These are phyloP conservation scores for Neelides folsomi DNA, from an alignment of 2,888 invertebrate genomes.

Conservation along the genomic window DNA sequence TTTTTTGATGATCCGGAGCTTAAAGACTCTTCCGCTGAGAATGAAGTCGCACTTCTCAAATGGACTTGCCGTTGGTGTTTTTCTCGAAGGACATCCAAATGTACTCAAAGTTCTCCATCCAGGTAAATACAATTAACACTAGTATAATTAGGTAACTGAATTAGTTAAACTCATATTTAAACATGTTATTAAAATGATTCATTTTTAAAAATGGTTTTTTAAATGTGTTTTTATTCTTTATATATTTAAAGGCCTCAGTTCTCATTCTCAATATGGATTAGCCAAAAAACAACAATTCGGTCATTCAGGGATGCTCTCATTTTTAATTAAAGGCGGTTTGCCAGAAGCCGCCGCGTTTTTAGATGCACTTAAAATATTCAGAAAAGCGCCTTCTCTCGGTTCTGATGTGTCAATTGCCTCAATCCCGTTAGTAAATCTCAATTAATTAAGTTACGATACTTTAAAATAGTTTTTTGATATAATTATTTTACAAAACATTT, in stretches of 20 bases:
- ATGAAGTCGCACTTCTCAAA: slow-evolving; percentile 82
- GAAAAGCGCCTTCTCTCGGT: slow-evolving; percentile 83
- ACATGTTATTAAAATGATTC: no score
- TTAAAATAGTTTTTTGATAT: no score
- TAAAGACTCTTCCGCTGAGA: slow-evolving; percentile 81
- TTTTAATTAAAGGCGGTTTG: slow-evolving; percentile 67
- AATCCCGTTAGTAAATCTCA: slow-evolving; percentile 30
- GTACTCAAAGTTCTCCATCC: slow-evolving; percentile 74
- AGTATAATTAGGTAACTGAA: not conserved
- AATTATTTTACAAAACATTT: not conserved
- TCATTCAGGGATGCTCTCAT: slow-evolving; percentile 82
- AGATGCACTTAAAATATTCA: slow-evolving; percentile 59
- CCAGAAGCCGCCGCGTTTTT: slow-evolving; percentile 60
- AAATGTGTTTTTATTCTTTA: no score
- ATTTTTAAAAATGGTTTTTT: no score
- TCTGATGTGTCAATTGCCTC: slow-evolving; percentile 90
- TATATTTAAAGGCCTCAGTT: slow-evolving; percentile 61
- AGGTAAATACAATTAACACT: slow-evolving; percentile 39
- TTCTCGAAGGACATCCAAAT: slow-evolving; percentile 62
- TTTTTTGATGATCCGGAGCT: slow-evolving; percentile 76
- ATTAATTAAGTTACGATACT: not conserved
- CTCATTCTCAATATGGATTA: slow-evolving; percentile 73
- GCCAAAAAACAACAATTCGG: slow-evolving; percentile 67
- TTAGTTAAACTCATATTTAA: not conserved
- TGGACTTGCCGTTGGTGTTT: slow-evolving; percentile 62